A percentile compares a stretch with the other conserved stretches of the same genome.
Evolutionary conservation across 1,140 invertebrate genomes (phyloP).

Genomic region (Rhyacophila brunnea): DNA sequence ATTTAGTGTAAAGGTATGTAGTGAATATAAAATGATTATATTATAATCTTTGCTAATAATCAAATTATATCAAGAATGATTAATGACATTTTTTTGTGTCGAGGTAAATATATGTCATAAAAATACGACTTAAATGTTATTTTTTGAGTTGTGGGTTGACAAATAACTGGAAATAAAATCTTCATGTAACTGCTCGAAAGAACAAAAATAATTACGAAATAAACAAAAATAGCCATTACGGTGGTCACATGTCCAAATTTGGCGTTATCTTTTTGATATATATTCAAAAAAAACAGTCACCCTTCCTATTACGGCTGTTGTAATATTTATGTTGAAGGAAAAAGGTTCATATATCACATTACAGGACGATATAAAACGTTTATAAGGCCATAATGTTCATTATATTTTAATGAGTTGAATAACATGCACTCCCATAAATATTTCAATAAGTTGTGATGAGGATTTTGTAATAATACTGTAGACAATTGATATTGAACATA

Average conservation of each 20-base stretch:
- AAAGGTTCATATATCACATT: constrained; percentile 17
- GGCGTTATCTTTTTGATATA: constrained; percentile 25
- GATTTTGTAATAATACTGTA: too few species aligned
- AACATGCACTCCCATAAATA: not conserved
- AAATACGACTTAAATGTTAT: too few species aligned
- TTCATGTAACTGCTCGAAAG: not conserved
- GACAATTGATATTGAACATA: too few species aligned
- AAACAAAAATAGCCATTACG: constrained; percentile 16
- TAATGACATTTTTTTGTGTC: too few species aligned
- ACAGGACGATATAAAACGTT: constrained; percentile 7
- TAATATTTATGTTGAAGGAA: constrained; percentile 14
- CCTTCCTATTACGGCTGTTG: constrained; percentile 5
- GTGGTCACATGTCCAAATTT: constrained; percentile 11
- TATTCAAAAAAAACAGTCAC: constrained; percentile 15
- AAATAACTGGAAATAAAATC: not conserved
- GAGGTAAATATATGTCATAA: too few species aligned
- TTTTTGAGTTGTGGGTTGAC: too few species aligned
- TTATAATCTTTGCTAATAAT: too few species aligned
- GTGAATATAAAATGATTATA: too few species aligned
- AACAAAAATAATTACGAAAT: constrained; percentile 22
- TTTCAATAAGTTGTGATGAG: too few species aligned
- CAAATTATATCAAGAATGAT: too few species aligned
- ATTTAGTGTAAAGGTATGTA: too few species aligned
- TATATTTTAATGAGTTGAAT: constrained; percentile 8
- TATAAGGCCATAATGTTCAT: constrained; percentile 25